These are phyloP conservation scores for Crenichthys baileyi DNA, from an alignment of 2,797 vertebrate species.

Conservation along the genomic window DNA sequence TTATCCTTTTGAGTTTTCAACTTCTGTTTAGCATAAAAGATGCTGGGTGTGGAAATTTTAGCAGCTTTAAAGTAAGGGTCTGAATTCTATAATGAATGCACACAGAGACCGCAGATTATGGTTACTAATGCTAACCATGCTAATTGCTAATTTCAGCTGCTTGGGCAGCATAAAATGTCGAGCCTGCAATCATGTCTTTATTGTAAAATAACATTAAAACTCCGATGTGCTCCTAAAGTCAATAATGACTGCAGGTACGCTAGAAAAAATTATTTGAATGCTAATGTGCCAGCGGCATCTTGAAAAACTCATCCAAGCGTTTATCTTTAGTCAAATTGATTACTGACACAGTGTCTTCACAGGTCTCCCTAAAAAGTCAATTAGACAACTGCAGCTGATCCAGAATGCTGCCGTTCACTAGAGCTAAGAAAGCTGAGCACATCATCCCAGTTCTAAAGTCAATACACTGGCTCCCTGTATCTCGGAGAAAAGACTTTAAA, in stretches of 20 bases:
- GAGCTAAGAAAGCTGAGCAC: too few relatives aligned
- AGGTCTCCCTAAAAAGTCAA: too few relatives aligned
- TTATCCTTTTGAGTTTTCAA: neutral
- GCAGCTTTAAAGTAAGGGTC: neutral
- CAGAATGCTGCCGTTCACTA: too few relatives aligned
- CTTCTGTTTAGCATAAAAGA: neutral
- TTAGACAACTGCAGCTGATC: too few relatives aligned
- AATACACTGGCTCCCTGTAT: too few relatives aligned
- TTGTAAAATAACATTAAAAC: neutral
- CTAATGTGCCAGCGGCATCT: too few relatives aligned
- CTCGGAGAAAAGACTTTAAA: too few relatives aligned
- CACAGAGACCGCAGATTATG: neutral
- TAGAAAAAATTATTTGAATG: too few relatives aligned
- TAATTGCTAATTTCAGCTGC: neutral
- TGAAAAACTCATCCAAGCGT: too few relatives aligned
- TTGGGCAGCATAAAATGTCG: neutral
- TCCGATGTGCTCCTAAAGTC: neutral
- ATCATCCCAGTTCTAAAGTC: too few relatives aligned
- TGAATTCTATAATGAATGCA: neutral
- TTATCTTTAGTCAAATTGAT: too few relatives aligned
- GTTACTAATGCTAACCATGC: neutral
- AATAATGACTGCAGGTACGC: neutral
- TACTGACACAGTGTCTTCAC: too few relatives aligned
- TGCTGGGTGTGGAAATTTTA: neutral
- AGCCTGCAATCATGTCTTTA: neutral